Evolutionary conservation across 2,797 vertebrate genomes (phyloP), one percentile per base, ranked within the genome.

Genomic region (Florisuga fusca): DNA sequence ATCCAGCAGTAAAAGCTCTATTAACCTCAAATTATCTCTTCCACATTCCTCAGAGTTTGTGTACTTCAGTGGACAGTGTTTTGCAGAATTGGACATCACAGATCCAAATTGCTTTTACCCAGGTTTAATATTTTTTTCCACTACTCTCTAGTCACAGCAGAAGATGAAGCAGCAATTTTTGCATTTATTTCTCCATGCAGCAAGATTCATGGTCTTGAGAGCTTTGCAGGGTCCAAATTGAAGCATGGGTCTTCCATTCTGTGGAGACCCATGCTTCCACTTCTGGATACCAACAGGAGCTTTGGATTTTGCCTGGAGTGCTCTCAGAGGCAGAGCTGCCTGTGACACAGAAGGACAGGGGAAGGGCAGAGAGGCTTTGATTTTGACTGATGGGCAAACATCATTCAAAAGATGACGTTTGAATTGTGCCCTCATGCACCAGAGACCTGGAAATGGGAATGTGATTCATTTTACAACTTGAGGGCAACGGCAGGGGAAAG

Each of bases 11-110:
- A 84, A 86, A 93, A 94, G 77, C 80, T 94, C 78, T 89, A 54
- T 94, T 96, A 97, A 84, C 83, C 90, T 86, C 57, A 71, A 87
- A 27, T 91, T 95, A 89, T 87, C 72, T 84, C 63, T 64, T 82
- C 72, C 81, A 94, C 63, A 66, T 84, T 94, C 83, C 77, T 76
- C 43, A 77, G 74, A 84, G 77, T 34, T 84, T 63, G 12, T 71
- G 13, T 34, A 79, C 53, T 59, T 81, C 31, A 96, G 57, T 86
- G 88, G 77, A 74, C 77, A 79, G 50, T 38, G 12, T 74, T 90
- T 76, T 59, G 33, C 50, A 89, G 81, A 17, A 41, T 33, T 41
- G 77, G 93, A 82, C 74, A 87, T 82, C 38, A 68, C 25, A 63
- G 54, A 83, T 33, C 33, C 55, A 86, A 57, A 46, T 18, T 36